Conservation (phyloP, 1,140 invertebrate genomes). For the Lepidurus apus region DNA sequence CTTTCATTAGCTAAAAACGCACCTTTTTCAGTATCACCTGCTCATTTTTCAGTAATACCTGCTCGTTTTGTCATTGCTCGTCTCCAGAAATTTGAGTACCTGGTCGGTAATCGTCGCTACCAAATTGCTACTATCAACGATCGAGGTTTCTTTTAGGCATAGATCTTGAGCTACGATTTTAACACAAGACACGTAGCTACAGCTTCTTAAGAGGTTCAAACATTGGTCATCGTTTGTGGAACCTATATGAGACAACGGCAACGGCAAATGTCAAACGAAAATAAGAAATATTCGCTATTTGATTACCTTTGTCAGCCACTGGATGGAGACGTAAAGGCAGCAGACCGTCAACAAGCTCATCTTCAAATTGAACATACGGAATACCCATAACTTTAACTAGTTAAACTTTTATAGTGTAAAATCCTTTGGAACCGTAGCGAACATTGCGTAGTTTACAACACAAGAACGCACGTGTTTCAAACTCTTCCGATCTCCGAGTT, state of each 20-base stretch:
- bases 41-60: neutral
- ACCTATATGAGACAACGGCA: neutral
- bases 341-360: neutral
- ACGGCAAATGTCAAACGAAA: neutral
- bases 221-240: neutral
- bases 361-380: neutral
- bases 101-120: neutral
- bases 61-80: neutral
- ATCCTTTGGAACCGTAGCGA: too few species aligned
- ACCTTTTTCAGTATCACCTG: neutral
- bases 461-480: too few species aligned
- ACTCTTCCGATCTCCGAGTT: too few species aligned
- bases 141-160: neutral
- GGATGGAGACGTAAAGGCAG: neutral
- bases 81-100: neutral
- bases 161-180: neutral
- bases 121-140: neutral
- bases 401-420: too few species aligned
- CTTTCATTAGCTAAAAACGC: neutral
- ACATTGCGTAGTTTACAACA: too few species aligned
- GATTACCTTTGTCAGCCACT: neutral
- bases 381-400: neutral
- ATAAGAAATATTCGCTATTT: neutral
- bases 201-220: neutral
- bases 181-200: neutral